Evolutionary conservation across 2,797 vertebrate species (phyloP).

Genomic region (Pampus argenteus): DNA sequence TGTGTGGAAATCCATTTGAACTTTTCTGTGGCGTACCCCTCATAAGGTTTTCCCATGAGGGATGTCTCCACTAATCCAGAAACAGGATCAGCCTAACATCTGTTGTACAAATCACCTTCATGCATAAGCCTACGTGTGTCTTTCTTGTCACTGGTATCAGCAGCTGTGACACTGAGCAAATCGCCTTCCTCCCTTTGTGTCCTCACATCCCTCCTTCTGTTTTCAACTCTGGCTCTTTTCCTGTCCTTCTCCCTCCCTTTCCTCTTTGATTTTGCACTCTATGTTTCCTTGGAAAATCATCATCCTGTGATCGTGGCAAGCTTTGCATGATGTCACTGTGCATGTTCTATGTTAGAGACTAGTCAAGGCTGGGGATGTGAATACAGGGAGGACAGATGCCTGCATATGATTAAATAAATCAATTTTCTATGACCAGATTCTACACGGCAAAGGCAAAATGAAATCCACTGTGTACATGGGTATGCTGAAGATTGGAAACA

Average conservation of each 20-base stretch:
- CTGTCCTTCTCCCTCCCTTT: neutral
- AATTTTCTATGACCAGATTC: neutral
- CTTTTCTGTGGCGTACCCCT: neutral
- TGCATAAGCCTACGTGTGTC: conserved; percentile 28
- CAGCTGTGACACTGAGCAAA: conserved; percentile 9
- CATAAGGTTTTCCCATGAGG: neutral
- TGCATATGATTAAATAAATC: neutral
- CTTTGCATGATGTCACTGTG: conserved; percentile 56
- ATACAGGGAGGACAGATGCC: conserved; percentile 7
- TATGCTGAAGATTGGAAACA: neutral
- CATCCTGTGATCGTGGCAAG: conserved; percentile 17
- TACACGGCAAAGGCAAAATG: neutral
- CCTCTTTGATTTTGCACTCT: conserved; percentile 2
- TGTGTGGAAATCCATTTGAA: neutral
- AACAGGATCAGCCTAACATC: conserved; percentile 43
- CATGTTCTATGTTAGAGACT: conserved; percentile 57
- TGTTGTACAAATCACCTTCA: conserved; percentile 15
- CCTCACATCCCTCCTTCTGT: conserved; percentile 5
- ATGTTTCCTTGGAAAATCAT: conserved; percentile 39
- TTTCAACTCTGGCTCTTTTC: conserved; percentile 14
- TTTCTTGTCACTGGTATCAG: conserved; percentile 30
- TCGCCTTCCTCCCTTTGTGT: conserved; percentile 30
- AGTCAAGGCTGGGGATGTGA: conserved; percentile 26
- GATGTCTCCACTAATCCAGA: conserved; percentile 11
- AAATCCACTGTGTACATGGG: neutral